Evolutionary conservation across 2,797 vertebrate species (phyloP).

Genomic region (Paratrypauchen microcephalus): DNA sequence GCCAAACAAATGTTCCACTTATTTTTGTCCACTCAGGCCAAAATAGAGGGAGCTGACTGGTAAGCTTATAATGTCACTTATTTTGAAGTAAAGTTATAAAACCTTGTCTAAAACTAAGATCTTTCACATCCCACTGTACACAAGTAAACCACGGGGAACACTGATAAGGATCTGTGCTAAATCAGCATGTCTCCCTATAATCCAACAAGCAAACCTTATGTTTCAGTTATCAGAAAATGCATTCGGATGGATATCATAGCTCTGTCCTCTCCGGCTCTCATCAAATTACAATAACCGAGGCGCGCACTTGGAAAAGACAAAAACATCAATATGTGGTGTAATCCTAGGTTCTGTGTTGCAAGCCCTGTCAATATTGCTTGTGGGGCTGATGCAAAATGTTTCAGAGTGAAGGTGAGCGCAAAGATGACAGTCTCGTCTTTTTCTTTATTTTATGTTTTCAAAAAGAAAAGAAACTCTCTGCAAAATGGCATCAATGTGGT

Average conservation of each 20-base stretch:
- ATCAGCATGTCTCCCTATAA: constrained; percentile 54
- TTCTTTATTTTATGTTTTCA: constrained; percentile 22
- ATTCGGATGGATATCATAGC: constrained; percentile 47
- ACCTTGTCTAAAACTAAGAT: constrained; percentile 19
- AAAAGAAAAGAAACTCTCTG: not conserved
- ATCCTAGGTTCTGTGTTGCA: constrained; percentile 61
- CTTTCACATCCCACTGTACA: not conserved
- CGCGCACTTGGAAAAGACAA: constrained; percentile 58
- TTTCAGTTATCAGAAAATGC: constrained; percentile 58
- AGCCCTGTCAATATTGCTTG: constrained; percentile 68
- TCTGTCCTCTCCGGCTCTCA: constrained; percentile 49
- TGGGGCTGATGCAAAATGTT: constrained; percentile 65
- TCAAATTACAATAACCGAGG: constrained; percentile 67
- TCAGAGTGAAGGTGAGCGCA: constrained; percentile 59
- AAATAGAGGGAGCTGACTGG: constrained; percentile 15
- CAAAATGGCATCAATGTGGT: constrained; percentile 1
- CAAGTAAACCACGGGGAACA: constrained; percentile 16
- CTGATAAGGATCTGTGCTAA: constrained; percentile 26
- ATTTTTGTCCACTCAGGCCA: constrained; percentile 74
- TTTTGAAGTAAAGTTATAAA: constrained; percentile 7
- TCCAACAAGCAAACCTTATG: constrained; percentile 53
- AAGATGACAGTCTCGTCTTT: constrained; percentile 44
- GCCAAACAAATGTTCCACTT: constrained; percentile 69
- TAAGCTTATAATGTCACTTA: not conserved
- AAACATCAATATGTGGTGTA: constrained; percentile 74